Evolutionary conservation across 2,797 vertebrate species (phyloP).

Genomic region (Coranthus polyacanthus): DNA sequence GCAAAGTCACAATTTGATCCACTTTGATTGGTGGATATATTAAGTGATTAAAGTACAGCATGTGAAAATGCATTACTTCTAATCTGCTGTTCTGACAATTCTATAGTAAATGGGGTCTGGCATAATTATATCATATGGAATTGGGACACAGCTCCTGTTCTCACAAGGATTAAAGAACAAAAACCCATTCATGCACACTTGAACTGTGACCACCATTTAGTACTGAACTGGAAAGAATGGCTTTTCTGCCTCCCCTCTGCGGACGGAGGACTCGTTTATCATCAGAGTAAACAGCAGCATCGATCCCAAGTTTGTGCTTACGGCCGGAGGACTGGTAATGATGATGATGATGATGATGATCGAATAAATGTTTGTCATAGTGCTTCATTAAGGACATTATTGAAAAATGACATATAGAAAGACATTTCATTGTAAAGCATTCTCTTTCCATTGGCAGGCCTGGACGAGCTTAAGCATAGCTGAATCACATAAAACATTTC

Average conservation of each 20-base stretch:
- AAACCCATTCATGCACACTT: conserved; percentile 11
- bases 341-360: conserved; percentile 5
- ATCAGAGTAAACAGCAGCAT: conserved; percentile 36
- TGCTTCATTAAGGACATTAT: conserved; percentile 52
- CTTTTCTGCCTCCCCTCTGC: conserved; percentile 15
- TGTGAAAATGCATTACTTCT: no score
- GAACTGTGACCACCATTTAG: conserved; percentile 28
- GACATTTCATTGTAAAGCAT: conserved; percentile 60
- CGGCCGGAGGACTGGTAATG: conserved; percentile 2
- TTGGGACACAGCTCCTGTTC: conserved; percentile 27
- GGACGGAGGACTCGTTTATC: conserved; percentile 11
- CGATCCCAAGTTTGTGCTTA: conserved; percentile 39
- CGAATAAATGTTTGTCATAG: conserved; percentile 14
- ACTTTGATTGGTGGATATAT: no score
- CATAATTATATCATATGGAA: neutral
- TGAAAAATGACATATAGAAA: conserved; percentile 58
- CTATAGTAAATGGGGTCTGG: no score
- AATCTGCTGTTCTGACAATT: no score
- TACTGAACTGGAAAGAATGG: conserved; percentile 17
- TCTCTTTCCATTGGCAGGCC: conserved; percentile 47
- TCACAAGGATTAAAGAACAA: conserved; percentile 32
- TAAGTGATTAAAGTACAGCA: no score
- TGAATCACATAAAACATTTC: conserved; percentile 61
- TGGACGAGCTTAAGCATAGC: conserved; percentile 58
- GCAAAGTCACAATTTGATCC: no score